A percentile compares a stretch with the other conserved stretches of the same genome.
phyloP scores from a whole-genome alignment of 1,140 invertebrate species.

The Trichomalopsis sarcophagae region DNA sequence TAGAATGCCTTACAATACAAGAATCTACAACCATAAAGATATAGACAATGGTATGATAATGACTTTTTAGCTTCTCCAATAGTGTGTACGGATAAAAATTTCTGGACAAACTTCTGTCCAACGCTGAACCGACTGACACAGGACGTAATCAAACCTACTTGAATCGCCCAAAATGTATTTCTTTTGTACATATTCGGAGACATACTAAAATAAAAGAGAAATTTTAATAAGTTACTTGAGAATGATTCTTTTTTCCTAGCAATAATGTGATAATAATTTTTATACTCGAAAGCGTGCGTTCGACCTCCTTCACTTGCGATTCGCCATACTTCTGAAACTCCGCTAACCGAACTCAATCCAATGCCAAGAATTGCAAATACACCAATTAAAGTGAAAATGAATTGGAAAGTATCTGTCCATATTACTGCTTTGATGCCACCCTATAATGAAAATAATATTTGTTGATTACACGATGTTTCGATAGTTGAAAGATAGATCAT shows the following conservation, averaged over 20 bases:
- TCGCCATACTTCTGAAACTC: constrained; percentile 71
- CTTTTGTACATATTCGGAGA: constrained; percentile 75
- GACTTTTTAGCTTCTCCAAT: constrained; percentile 76
- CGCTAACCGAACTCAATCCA: constrained; percentile 79
- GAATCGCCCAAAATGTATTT: constrained; percentile 78
- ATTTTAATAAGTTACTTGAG: background rate
- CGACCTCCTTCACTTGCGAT: constrained; percentile 61
- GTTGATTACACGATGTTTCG: background rate
- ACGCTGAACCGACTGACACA: constrained; percentile 78
- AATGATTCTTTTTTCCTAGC: background rate
- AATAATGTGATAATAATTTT: background rate
- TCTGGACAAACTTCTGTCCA: constrained; percentile 81
- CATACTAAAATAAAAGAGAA: constrained; percentile 68
- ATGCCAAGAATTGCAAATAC: constrained; percentile 80
- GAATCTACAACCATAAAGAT: background rate
- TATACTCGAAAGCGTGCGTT: constrained; percentile 26
- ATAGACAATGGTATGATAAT: background rate
- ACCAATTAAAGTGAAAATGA: constrained; percentile 81
- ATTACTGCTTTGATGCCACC: constrained; percentile 86
- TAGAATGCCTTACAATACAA: background rate
- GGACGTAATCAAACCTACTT: constrained; percentile 72
- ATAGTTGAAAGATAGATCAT: background rate
- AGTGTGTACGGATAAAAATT: constrained; percentile 79
- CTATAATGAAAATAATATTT: constrained; percentile 61
- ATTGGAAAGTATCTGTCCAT: constrained; percentile 84